Conservation (phyloP, 2,888 invertebrate species). For the Cheilosia soror region DNA sequence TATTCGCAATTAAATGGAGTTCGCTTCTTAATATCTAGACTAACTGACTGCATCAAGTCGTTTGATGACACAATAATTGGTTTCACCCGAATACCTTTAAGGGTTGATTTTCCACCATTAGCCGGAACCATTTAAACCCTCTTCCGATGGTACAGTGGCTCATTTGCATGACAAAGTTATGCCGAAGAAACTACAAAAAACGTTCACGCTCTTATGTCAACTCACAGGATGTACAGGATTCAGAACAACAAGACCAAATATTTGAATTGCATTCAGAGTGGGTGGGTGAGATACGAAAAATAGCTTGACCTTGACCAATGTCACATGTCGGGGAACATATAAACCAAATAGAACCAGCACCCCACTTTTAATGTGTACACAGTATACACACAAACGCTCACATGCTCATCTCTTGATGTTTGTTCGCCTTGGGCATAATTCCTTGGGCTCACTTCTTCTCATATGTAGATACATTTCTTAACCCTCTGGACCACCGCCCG, state of each 20-base stretch:
- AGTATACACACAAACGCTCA: constrained; percentile 3
- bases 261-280: constrained; percentile 53
- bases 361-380: neutral
- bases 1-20: constrained; percentile 24
- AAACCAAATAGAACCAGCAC: neutral
- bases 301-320: constrained; percentile 64
- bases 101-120: constrained; percentile 25
- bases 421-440: neutral
- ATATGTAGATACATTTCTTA: constrained; percentile 29
- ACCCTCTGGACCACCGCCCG: constrained; percentile 28
- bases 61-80: constrained; percentile 40
- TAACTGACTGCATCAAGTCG: constrained; percentile 37
- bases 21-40: constrained; percentile 7
- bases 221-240: neutral
- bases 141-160: constrained; percentile 32
- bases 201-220: constrained; percentile 18
- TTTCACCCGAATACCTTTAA: neutral
- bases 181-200: constrained; percentile 30
- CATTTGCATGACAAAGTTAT: constrained; percentile 62
- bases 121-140: constrained; percentile 46
- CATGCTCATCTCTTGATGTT: constrained; percentile 5
- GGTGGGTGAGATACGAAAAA: constrained; percentile 4
- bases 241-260: neutral
- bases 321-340: constrained; percentile 35
- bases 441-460: neutral